Percentiles rank a stretch among this genome's conserved stretches.
phyloP scores from a whole-genome alignment of 2,113 vertebrate species.

The Vireo altiloquus region DNA sequence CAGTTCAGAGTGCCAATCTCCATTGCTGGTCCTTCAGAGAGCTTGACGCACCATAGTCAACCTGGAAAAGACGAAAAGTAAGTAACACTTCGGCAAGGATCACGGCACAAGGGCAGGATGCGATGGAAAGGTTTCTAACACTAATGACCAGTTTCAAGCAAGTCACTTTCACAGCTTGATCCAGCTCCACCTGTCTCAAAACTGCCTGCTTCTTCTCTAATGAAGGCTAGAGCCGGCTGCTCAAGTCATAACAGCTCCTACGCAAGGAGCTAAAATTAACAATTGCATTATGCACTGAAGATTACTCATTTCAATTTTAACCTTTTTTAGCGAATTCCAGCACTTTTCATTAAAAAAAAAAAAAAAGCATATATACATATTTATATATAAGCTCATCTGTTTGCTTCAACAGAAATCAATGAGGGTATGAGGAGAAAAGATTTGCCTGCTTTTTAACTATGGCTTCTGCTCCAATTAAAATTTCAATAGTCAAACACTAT shows the following conservation, averaged over 20 bases:
- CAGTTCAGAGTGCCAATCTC: constrained; percentile 65
- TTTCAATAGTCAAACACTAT: neutral
- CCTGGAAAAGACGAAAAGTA: constrained; percentile 70
- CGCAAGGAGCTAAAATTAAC: constrained; percentile 85
- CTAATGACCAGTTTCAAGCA: constrained; percentile 75
- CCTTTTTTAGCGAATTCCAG: constrained; percentile 79
- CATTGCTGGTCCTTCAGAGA: constrained; percentile 62
- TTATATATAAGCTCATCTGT: constrained; percentile 67
- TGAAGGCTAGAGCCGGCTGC: constrained; percentile 81
- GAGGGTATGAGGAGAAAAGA: constrained; percentile 11
- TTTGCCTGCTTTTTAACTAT: neutral
- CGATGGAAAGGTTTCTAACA: constrained; percentile 62
- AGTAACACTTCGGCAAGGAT: neutral
- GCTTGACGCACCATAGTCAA: constrained; percentile 65
- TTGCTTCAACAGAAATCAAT: constrained; percentile 66
- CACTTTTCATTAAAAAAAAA: constrained; percentile 68
- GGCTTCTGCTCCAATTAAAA: constrained; percentile 15
- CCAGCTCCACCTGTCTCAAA: constrained; percentile 79
- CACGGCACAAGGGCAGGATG: constrained; percentile 27
- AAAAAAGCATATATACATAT: constrained; percentile 48
- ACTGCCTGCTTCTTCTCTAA: constrained; percentile 78
- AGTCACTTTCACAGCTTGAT: constrained; percentile 74
- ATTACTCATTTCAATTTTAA: constrained; percentile 87
- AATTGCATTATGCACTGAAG: constrained; percentile 79
- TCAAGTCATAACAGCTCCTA: constrained; percentile 83